Percentiles rank a stretch among this genome's conserved stretches.
Evolutionary conservation across 2,888 invertebrate species (phyloP).

Genomic region (Monopis laevigella): DNA sequence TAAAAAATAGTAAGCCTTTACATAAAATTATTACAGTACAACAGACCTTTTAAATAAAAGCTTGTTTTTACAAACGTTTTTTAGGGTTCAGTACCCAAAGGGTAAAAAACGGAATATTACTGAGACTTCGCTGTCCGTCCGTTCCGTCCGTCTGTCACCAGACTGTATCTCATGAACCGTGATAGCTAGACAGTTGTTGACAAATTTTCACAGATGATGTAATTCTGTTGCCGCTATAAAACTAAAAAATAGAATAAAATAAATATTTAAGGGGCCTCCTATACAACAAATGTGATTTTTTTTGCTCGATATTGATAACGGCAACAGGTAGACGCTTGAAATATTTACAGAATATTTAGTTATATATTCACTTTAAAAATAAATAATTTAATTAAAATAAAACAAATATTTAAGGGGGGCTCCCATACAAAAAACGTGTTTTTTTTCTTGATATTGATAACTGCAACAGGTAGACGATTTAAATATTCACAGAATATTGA

Average conservation of each 20-base stretch:
- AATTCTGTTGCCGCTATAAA: not conserved
- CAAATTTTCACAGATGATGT: not conserved
- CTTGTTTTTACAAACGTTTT: not conserved
- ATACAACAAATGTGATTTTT: constrained; percentile 10
- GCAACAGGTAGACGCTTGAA: constrained; percentile 9
- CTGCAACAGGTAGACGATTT: constrained; percentile 1
- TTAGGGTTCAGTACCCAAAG: not conserved
- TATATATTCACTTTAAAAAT: constrained; percentile 10
- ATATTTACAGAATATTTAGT: constrained; percentile 10
- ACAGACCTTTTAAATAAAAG: not conserved
- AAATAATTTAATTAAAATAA: constrained; percentile 10
- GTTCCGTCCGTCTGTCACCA: not conserved
- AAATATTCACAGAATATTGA: constrained; percentile 9
- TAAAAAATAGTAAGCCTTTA: not conserved
- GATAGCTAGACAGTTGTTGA: not conserved
- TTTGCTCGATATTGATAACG: constrained; percentile 7
- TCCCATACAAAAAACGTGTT: constrained; percentile 1
- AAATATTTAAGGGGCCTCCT: constrained; percentile 6
- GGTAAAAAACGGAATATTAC: not conserved
- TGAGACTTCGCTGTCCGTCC: not conserved
- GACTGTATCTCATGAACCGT: not conserved
- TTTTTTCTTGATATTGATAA: not conserved
- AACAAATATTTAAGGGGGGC: constrained; percentile 8
- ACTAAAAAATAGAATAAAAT: constrained; percentile 3
- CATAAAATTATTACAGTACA: not conserved